These are phyloP conservation scores for Mantis religiosa DNA, from an alignment of 2,888 invertebrate species.

Conservation along the genomic window DNA sequence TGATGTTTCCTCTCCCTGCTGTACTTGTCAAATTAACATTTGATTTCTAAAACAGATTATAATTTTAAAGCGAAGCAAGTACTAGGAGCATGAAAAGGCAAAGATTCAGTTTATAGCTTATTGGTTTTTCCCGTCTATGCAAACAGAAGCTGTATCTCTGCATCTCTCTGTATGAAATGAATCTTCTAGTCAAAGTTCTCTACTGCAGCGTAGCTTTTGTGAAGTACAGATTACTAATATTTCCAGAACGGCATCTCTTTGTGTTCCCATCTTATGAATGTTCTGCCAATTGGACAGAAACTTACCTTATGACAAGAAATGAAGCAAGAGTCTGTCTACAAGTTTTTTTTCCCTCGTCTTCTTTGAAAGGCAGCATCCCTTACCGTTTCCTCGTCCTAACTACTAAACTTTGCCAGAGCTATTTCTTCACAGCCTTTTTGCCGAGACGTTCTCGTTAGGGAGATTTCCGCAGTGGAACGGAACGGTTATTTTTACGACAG, in stretches of 20 bases:
- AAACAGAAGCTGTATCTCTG: no score
- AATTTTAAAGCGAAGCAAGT: no score
- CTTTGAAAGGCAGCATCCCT: background rate
- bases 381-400: background rate
- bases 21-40: no score
- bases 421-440: background rate
- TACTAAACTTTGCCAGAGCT: background rate
- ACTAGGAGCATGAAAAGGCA: no score
- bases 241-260: background rate
- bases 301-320: background rate
- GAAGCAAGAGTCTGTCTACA: background rate
- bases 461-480: background rate
- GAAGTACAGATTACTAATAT: no score
- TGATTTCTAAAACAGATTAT: no score
- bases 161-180: no score
- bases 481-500: background rate
- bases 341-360: background rate
- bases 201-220: no score
- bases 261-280: background rate
- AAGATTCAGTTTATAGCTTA: no score
- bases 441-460: background rate
- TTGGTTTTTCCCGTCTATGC: no score
- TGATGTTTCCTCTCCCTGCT: no score
- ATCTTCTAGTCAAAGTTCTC: no score
- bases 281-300: background rate